Conservation (phyloP, 2,113 vertebrate genomes). For the Xiphophorus maculatus region DNA sequence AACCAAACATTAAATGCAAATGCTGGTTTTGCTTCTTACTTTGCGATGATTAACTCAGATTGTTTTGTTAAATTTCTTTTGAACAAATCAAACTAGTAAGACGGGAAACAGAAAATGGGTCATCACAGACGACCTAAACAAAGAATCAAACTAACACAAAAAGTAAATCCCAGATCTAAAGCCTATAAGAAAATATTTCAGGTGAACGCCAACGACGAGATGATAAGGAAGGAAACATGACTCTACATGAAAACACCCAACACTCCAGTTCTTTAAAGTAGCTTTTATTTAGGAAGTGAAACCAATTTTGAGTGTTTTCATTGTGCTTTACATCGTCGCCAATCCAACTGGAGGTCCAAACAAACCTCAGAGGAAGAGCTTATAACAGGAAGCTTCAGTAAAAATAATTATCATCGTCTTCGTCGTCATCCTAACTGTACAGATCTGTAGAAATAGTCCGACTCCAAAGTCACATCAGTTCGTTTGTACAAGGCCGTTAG, state of each 20-base stretch:
- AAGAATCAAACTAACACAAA: neutral
- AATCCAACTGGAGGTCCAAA: slow-evolving; percentile 71
- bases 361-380: slow-evolving; percentile 66
- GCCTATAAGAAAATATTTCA: neutral
- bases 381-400: slow-evolving; percentile 75
- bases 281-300: slow-evolving; percentile 86
- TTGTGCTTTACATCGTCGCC: slow-evolving; percentile 87
- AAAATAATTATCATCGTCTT: slow-evolving; percentile 55
- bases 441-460: slow-evolving; percentile 81
- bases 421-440: slow-evolving; percentile 68
- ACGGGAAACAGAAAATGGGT: no score
- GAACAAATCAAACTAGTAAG: no score
- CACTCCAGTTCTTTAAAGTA: slow-evolving; percentile 42
- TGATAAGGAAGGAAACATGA: neutral
- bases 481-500: slow-evolving; percentile 82
- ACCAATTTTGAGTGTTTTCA: slow-evolving; percentile 82
- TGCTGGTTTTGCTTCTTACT: neutral
- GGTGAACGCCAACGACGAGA: neutral
- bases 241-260: neutral
- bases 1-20: slow-evolving; percentile 5
- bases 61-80: no score
- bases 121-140: neutral
- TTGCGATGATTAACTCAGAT: neutral
- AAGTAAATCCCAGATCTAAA: neutral
- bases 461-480: slow-evolving; percentile 75